Base-by-base conservation (phyloP, 92 coral and sea anemone genomes). In the Parazoanthus atlanticus region DNA sequence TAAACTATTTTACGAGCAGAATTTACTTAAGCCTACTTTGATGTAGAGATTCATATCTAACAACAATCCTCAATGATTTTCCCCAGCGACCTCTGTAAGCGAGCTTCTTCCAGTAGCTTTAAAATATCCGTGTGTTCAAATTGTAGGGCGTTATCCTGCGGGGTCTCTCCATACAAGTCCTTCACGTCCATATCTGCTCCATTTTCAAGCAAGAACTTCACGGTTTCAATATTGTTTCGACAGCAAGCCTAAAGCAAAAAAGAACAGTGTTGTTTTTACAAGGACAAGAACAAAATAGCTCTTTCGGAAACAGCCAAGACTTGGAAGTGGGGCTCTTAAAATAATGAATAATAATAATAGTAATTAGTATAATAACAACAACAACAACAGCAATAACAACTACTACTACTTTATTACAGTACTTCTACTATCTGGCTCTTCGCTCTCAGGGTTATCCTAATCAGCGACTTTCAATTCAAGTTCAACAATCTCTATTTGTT, bases 161-260 rank as follows among this genome's bases (percentile, higher is more conserved):
- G 96, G 16, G 95, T 92, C 36, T 92, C 91, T 32, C 97, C 96
- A 56, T 95, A 92, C 38, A 95, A 90, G 83, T 97, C 99, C 66
- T 89, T 83, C 82, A 76, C 58, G 49, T 82, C 89, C 80, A 81
- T 40, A 49, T 97, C 92, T 5, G 88, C 96, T 58, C 94, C 99
- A 77, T 88, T 86, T 6, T 93, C 90, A 72, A 97, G 56, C 41
- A 97, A 88, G 78, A 94, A 94, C 79, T 89, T 90, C 70, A 95
- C 99, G 3, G 96, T 88, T 25, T 95, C 94, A 86, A 91, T 82
- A 41, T 93, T 93, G 70, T 92, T 92, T n/a, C 96, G 94, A 76
- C 98, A 97, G 26, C 96, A 98, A 10, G 99, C 99, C 97, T 97
- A 84, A 49, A 81, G 61, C 52, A 26, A 66, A 86, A 78, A 26